Evolutionary conservation across 2,888 invertebrate genomes (phyloP).

Genomic region (Hydriomena furcata): DNA sequence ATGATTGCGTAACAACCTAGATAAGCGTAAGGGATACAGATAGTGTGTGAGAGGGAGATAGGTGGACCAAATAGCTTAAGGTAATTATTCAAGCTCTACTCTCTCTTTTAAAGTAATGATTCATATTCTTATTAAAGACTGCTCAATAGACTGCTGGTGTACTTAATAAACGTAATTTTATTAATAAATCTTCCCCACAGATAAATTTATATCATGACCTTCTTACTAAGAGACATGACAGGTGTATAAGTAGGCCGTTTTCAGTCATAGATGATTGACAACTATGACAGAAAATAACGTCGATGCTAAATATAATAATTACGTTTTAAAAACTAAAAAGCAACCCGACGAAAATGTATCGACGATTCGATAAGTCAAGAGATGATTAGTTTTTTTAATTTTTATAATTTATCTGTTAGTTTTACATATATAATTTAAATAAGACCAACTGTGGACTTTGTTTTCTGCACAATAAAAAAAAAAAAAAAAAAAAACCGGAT

Average conservation of each 20-base stretch:
- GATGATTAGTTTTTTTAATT: too few species aligned
- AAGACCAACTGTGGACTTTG: too few species aligned
- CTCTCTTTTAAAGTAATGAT: too few species aligned
- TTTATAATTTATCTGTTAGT: too few species aligned
- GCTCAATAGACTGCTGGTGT: neutral
- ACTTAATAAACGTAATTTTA: conserved; percentile 4
- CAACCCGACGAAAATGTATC: too few species aligned
- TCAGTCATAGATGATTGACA: conserved; percentile 23
- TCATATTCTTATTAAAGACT: neutral
- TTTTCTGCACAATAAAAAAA: too few species aligned
- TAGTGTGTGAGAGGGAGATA: neutral
- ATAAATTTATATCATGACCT: conserved; percentile 16
- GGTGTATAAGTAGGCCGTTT: conserved; percentile 23
- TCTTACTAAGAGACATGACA: conserved; percentile 18
- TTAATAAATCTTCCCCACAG: conserved; percentile 16
- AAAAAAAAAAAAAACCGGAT: too few species aligned
- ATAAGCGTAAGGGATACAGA: neutral
- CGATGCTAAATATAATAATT: conserved; percentile 2
- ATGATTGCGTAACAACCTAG: conserved; percentile 11
- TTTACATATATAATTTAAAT: too few species aligned
- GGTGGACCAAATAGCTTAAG: too few species aligned
- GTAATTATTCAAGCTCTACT: too few species aligned
- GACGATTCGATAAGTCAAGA: too few species aligned
- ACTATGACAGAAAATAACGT: conserved; percentile 9
- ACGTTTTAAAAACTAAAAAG: too few species aligned